phyloP scores from a whole-genome alignment of 2,113 vertebrate species.

The Anoura caudifer region DNA sequence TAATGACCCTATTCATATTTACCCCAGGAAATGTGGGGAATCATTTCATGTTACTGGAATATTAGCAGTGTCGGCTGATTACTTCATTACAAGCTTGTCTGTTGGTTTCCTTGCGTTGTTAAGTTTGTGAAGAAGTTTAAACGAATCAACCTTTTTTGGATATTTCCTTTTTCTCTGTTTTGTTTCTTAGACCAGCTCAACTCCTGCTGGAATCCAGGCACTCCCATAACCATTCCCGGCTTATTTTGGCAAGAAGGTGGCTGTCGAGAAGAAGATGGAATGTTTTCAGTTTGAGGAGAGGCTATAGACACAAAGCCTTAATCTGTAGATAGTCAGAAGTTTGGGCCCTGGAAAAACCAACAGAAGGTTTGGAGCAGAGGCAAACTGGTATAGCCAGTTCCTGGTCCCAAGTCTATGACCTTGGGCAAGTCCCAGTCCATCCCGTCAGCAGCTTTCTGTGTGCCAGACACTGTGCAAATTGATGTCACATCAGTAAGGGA shows the following conservation, averaged over 20 bases:
- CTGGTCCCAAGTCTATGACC: neutral
- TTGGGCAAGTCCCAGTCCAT: neutral
- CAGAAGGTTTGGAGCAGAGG: neutral
- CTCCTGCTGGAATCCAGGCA: constrained; percentile 52
- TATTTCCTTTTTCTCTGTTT: constrained; percentile 51
- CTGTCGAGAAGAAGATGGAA: neutral
- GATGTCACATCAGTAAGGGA: neutral
- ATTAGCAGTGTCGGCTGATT: constrained; percentile 3
- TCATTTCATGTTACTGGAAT: constrained; percentile 48
- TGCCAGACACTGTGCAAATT: neutral
- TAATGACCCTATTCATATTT: constrained; percentile 63
- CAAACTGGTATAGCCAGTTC: neutral
- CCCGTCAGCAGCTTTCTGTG: neutral
- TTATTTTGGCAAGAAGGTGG: constrained; percentile 65
- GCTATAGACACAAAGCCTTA: neutral
- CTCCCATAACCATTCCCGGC: constrained; percentile 37
- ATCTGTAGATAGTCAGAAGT: neutral
- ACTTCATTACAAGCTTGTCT: constrained; percentile 46
- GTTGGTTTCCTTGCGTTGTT: constrained; percentile 53
- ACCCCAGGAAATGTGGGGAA: constrained; percentile 17
- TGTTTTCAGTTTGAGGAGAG: constrained; percentile 21
- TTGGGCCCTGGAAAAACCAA: neutral
- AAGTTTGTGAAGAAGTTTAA: constrained; percentile 63
- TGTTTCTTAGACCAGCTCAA: constrained; percentile 25
- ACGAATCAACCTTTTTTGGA: constrained; percentile 52